Percentiles rank a stretch among this genome's conserved stretches.
These are phyloP conservation scores for Geophilus truncorum DNA, from an alignment of 2,888 invertebrate species.

Conservation along the genomic window DNA sequence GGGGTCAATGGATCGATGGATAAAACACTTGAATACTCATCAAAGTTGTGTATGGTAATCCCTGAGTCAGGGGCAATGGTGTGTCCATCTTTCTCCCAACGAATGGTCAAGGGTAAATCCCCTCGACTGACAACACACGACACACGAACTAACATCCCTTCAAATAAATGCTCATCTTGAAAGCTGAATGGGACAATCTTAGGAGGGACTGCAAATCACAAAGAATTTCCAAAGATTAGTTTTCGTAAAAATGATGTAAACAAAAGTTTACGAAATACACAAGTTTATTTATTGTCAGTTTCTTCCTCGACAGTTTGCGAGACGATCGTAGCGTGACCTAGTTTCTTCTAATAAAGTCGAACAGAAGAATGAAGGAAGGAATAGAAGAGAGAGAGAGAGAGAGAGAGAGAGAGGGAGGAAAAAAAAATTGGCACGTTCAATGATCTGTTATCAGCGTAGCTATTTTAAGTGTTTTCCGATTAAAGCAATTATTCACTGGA, in stretches of 20 bases:
- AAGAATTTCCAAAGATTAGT: too few species aligned
- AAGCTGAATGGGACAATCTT: slow-evolving; percentile 40
- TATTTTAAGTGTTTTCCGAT: background rate
- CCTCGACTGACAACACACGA: slow-evolving; percentile 41
- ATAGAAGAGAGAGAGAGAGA: background rate
- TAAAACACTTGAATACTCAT: slow-evolving; percentile 52
- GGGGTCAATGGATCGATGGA: slow-evolving; percentile 41
- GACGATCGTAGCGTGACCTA: background rate
- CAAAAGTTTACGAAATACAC: too few species aligned
- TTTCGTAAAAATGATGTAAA: too few species aligned
- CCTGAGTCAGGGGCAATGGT: slow-evolving; percentile 48
- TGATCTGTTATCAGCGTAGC: background rate
- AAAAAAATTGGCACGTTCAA: background rate
- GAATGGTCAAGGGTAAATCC: slow-evolving; percentile 54
- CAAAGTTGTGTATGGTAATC: slow-evolving; percentile 32
- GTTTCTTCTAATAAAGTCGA: background rate
- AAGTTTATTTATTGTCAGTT: background rate
- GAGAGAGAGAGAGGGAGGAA: too few species aligned
- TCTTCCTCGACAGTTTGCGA: background rate
- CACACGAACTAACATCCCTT: slow-evolving; percentile 39
- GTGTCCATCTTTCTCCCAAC: slow-evolving; percentile 63
- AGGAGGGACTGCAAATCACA: slow-evolving; percentile 38
- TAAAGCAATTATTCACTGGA: background rate
- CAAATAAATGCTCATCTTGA: slow-evolving; percentile 39
- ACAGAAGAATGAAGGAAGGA: background rate